A percentile compares a stretch with the other conserved stretches of the same genome.
Evolutionary conservation across 1,140 invertebrate species (phyloP).

Genomic region (Eumaeus atala): DNA sequence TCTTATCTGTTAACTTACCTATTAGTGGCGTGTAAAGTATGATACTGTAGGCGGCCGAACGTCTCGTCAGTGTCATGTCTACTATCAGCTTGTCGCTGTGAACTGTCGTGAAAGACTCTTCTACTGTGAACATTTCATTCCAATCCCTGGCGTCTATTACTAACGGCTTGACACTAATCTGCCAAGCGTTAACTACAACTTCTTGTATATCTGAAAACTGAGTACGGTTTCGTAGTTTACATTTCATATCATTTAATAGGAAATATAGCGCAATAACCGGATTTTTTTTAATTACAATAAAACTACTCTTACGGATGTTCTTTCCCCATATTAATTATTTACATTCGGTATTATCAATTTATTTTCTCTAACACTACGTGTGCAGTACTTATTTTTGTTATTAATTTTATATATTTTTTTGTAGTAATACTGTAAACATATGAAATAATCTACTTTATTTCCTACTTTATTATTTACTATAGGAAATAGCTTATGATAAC

Average conservation of each 20-base stretch:
- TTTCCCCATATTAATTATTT: too few relatives aligned
- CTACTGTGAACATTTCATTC: constrained; percentile 22
- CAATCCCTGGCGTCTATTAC: constrained; percentile 26
- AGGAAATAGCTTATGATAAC: too few relatives aligned
- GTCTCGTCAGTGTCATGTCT: constrained; percentile 31
- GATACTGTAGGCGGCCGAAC: constrained; percentile 41
- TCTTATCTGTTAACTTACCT: constrained; percentile 34
- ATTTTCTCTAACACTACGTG: too few relatives aligned
- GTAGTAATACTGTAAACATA: too few relatives aligned
- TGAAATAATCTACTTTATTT: too few relatives aligned
- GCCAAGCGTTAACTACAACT: constrained; percentile 43
- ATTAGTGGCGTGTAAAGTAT: constrained; percentile 56
- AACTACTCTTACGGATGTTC: too few relatives aligned
- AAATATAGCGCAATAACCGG: too few relatives aligned
- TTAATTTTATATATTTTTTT: too few relatives aligned
- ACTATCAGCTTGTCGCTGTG: constrained; percentile 44
- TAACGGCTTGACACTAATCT: constrained; percentile 23
- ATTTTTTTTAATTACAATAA: too few relatives aligned
- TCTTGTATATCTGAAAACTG: constrained; percentile 43
- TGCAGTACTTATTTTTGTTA: too few relatives aligned
- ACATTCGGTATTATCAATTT: too few relatives aligned
- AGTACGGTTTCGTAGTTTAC: constrained; percentile 4
- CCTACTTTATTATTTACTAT: too few relatives aligned
- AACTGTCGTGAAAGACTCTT: constrained; percentile 26
- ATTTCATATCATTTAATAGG: constrained; percentile 34